Percentiles rank a stretch among this genome's conserved stretches.
phyloP scores from a whole-genome alignment of 2,113 vertebrate genomes.

The Tonatia bakeri region DNA sequence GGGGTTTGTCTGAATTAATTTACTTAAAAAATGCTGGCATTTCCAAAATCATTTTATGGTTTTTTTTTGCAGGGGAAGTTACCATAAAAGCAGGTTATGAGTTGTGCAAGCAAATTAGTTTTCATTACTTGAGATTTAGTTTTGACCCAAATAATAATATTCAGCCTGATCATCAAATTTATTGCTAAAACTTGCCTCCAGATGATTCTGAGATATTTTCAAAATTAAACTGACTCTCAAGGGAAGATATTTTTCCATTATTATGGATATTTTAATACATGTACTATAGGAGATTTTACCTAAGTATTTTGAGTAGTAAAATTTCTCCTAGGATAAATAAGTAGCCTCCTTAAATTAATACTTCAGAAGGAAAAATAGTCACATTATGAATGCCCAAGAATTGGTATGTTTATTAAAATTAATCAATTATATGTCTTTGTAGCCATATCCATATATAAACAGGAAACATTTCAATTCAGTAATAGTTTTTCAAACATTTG shows the following conservation, averaged over 20 bases:
- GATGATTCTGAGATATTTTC: constrained; percentile 40
- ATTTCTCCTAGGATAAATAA: constrained; percentile 15
- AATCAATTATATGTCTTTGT: neutral
- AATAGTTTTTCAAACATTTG: neutral
- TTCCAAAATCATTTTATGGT: neutral
- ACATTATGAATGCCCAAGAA: neutral
- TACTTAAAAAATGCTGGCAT: neutral
- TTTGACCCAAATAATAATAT: neutral
- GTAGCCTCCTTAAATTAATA: neutral
- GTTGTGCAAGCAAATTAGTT: constrained; percentile 1
- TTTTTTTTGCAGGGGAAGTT: neutral
- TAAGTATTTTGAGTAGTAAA: constrained; percentile 49
- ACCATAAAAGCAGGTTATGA: neutral
- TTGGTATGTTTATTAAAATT: constrained; percentile 11
- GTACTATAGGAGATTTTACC: neutral
- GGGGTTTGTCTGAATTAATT: neutral
- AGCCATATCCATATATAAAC: neutral
- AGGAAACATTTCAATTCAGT: neutral
- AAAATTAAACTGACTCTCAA: constrained; percentile 36
- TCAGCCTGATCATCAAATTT: constrained; percentile 29
- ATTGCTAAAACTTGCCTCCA: neutral
- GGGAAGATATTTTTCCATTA: neutral
- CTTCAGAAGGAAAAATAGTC: neutral
- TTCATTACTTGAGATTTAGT: constrained; percentile 35
- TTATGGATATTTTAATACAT: constrained; percentile 33